Evolutionary conservation across 2,888 invertebrate genomes (phyloP).

Genomic region (Drepana falcataria): DNA sequence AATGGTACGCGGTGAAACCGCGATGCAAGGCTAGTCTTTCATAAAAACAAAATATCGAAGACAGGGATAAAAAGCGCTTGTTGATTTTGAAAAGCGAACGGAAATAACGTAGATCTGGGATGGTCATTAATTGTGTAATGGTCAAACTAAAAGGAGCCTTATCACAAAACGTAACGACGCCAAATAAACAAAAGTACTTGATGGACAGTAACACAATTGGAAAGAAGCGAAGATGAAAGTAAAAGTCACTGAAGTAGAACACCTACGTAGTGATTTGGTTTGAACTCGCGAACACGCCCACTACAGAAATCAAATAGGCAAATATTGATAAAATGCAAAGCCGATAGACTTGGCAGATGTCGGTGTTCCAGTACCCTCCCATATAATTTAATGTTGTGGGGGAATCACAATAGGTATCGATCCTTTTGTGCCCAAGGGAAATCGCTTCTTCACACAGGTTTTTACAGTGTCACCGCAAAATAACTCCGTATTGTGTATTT

Average conservation of each 20-base stretch:
- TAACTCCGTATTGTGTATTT: slow-evolving; percentile 25
- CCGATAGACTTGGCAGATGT: slow-evolving; percentile 64
- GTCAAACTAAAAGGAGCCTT: too few species aligned
- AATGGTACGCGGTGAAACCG: too few species aligned
- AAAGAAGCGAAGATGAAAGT: not conserved
- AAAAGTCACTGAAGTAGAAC: not conserved
- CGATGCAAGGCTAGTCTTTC: too few species aligned
- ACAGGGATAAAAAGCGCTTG: too few species aligned
- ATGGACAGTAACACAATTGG: not conserved
- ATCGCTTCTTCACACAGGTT: slow-evolving; percentile 48
- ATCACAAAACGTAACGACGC: too few species aligned
- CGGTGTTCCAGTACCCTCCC: slow-evolving; percentile 47
- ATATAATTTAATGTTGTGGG: slow-evolving; percentile 64
- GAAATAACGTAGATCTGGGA: too few species aligned
- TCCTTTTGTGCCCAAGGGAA: slow-evolving; percentile 55
- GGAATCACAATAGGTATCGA: slow-evolving; percentile 68
- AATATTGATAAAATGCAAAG: slow-evolving; percentile 65
- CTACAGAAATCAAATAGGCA: slow-evolving; percentile 57
- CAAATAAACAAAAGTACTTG: not conserved
- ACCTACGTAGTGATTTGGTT: not conserved
- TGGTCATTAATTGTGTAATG: too few species aligned
- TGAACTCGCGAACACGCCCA: slow-evolving; percentile 17
- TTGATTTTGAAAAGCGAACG: too few species aligned
- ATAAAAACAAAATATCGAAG: too few species aligned
- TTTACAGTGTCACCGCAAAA: slow-evolving; percentile 47